phyloP scores from a whole-genome alignment of 1,140 invertebrate species.

The Bombus vancouverensis region DNA sequence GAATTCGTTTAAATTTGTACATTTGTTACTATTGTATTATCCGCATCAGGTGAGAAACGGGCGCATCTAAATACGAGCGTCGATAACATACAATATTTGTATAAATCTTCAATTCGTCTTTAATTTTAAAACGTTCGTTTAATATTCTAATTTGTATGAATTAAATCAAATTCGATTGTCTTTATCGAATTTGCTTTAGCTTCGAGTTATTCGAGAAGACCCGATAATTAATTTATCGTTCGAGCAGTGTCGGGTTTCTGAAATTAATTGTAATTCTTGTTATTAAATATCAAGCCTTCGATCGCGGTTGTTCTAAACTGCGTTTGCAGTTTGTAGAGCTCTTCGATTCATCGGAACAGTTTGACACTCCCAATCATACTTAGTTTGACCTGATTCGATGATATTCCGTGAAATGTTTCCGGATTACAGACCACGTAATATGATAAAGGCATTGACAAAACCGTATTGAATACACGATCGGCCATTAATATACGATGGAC shows the following conservation, averaged over 20 bases:
- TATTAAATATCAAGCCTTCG: constrained; percentile 17
- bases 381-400: constrained; percentile 43
- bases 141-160: neutral
- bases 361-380: constrained; percentile 46
- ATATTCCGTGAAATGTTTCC: constrained; percentile 51
- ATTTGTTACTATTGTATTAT: neutral
- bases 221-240: neutral
- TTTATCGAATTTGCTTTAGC: neutral
- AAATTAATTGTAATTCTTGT: constrained; percentile 19
- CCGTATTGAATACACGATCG: neutral
- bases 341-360: constrained; percentile 28
- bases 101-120: neutral
- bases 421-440: neutral
- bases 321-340: constrained; percentile 11
- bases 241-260: neutral
- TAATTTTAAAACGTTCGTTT: neutral
- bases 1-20: constrained; percentile 1
- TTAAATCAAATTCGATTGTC: neutral
- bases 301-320: neutral
- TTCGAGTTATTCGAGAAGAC: neutral
- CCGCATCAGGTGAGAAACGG: neutral
- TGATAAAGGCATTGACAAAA: constrained; percentile 40
- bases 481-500: neutral
- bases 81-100: neutral
- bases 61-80: neutral